Base-by-base conservation (phyloP, 2,113 vertebrate species). In the Channa maculata region DNA sequence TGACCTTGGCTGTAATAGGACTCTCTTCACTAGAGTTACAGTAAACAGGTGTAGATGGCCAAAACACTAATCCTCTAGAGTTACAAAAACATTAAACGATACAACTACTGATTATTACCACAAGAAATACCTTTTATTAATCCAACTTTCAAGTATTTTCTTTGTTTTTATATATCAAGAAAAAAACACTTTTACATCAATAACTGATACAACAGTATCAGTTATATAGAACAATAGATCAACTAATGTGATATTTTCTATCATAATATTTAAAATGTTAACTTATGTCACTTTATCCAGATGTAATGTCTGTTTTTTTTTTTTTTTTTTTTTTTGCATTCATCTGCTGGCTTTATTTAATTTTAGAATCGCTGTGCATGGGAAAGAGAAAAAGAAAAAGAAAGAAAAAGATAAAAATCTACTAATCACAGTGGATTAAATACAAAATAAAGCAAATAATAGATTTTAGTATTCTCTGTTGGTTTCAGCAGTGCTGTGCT, bases 371-470 rank as follows among this genome's bases (percentile, higher is more conserved):
- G 43, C 64, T 55, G n/a, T 11, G 38, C 33, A 34, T 43, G 58
- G 73, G 48, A 69, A 41, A 53, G 8, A 39, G 75, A 51, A 24
- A 55, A 68, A 13, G 39, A 39, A 36, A n/a, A 7, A 9, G 14
- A 60, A 54, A 63, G 39, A 65, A 50, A 66, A 49, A 71, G 75
- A 87, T 77, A 74, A 43, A 69, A 72, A 83, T 83, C 71, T 72
- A 43, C 76, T 76, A 68, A 85, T 71, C 78, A 53, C 46, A 53
- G 84, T 67, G 75, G 77, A 91, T 92, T 90, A 85, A 92, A 88
- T 87, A 90, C 80, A 90, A 92, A 92, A 83, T 77, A 74, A 91
- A 91, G 85, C 86, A 91, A 93, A 92, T 94, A 93, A 93, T 94
- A 92, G 90, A 93, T 92, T 92, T 93, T 48, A 69, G 80, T 89